A percentile compares a stretch with the other conserved stretches of the same genome.
These are phyloP conservation scores for Phyllostomus hastatus DNA, from an alignment of 2,113 vertebrate species.

Conservation along the genomic window DNA sequence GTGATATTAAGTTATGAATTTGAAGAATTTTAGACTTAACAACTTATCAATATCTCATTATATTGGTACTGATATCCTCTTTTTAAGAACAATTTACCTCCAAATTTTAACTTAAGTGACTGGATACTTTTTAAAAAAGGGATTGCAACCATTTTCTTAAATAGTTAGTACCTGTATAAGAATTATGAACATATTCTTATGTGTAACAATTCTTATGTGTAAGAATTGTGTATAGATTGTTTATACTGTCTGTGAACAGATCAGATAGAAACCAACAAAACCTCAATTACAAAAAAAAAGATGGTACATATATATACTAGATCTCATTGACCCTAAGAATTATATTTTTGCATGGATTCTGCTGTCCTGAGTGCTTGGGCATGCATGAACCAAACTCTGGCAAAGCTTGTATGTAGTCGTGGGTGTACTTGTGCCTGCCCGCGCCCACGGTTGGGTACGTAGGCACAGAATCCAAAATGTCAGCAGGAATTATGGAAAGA, in stretches of 20 bases:
- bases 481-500: not conserved
- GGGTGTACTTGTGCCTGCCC: not conserved
- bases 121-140: not conserved
- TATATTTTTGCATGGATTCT: not conserved
- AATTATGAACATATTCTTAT: not conserved
- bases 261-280: not conserved
- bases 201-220: not conserved
- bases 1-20: not conserved
- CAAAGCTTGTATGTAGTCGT: not conserved
- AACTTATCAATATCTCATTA: not conserved
- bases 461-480: not conserved
- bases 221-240: not conserved
- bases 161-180: not conserved
- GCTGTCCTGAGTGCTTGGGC: not conserved
- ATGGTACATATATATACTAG: not conserved
- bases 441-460: not conserved
- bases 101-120: conserved; percentile 12
- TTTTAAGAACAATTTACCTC: not conserved
- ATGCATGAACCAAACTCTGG: not conserved
- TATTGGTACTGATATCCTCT: not conserved
- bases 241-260: not conserved
- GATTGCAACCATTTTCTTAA: not conserved
- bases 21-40: not conserved
- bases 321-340: not conserved
- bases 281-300: not conserved